Base-by-base conservation (phyloP, 2,113 vertebrate genomes). In the Ornithorhynchus anatinus region DNA sequence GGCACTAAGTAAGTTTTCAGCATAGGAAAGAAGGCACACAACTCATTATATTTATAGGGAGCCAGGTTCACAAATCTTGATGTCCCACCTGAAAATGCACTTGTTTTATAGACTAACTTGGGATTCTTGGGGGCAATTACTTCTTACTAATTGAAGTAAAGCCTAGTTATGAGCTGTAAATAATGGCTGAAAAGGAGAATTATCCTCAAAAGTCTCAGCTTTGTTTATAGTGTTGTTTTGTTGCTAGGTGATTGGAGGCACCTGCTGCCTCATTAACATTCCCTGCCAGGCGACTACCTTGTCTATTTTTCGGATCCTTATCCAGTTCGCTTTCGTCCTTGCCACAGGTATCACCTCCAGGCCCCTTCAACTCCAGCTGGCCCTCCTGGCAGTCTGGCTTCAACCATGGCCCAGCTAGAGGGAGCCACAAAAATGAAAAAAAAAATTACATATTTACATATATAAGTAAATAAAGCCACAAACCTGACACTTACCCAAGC, bases 311-410 rank as follows among this genome's bases (percentile, higher is more conserved):
- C 84, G 94, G 94, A 71, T 85, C 90, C 80, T 77, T 90, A 82
- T 93, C 83, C 63, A 59, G 38, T 1, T 57, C 85, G 48, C 87
- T 84, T 81, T 94, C 94, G 92, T 92, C 94, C 79, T 91, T 91
- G 74, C 74, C 87, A 83, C 81, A 87, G 65, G 90, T 86, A 88
- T 89, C 91, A 65, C 81, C 91, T 91, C 92, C 92, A 69, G 89
- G 87, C 88, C 88, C 91, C 72, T 92, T 91, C 32, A 82, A 70
- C 40, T 93, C 91, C 88, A 91, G 87, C 84, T 92, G 93, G 82
- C 90, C 89, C 59, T 91, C 89, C 78, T 88, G 86, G 88, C 89
- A 89, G 84, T 89, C 92, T 80, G 88, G 75, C 85, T 81, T 84
- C 88, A 86, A 77, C 79, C 87, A 73, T 38, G 87, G 86, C 62